Conservation (phyloP, 2,797 vertebrate genomes). For the Cossypha dichroa region DNA sequence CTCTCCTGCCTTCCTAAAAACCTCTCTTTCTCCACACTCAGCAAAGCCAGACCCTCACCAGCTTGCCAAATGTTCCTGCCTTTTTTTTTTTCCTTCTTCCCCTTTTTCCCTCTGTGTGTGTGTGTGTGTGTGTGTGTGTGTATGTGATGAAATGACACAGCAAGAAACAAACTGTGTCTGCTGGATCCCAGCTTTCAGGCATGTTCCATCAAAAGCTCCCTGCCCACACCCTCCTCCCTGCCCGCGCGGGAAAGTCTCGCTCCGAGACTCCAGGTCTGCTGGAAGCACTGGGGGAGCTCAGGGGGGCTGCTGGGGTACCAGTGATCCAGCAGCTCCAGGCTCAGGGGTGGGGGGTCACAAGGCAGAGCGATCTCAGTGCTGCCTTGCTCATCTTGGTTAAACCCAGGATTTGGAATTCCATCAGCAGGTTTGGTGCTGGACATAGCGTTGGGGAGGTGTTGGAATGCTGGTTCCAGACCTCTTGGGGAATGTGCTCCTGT, state of each 20-base stretch:
- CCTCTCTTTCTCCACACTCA: neutral
- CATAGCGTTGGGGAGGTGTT: neutral
- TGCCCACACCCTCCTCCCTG: constrained; percentile 32
- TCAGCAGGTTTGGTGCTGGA: neutral
- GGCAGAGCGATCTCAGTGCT: neutral
- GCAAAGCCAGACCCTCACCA: constrained; percentile 19
- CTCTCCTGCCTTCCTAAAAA: neutral
- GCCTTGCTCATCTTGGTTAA: constrained; percentile 13
- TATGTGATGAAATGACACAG: constrained; percentile 48
- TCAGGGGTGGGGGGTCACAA: neutral
- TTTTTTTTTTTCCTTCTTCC: neutral
- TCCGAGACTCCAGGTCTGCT: constrained; percentile 10
- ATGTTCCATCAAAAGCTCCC: constrained; percentile 1
- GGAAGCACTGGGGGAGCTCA: neutral
- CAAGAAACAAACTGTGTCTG: constrained; percentile 55
- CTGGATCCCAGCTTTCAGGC: constrained; percentile 41
- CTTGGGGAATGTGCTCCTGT: neutral
- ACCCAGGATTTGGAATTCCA: neutral
- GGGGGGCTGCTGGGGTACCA: neutral
- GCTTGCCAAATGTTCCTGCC: constrained; percentile 38
- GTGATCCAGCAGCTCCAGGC: neutral
- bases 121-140: neutral
- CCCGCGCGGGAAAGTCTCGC: constrained; percentile 20
- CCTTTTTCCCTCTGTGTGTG: neutral
- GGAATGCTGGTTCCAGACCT: neutral